Base-by-base conservation (phyloP, 35 echinoderm and acorn worm genomes). In the Lytechinus variegatus region DNA sequence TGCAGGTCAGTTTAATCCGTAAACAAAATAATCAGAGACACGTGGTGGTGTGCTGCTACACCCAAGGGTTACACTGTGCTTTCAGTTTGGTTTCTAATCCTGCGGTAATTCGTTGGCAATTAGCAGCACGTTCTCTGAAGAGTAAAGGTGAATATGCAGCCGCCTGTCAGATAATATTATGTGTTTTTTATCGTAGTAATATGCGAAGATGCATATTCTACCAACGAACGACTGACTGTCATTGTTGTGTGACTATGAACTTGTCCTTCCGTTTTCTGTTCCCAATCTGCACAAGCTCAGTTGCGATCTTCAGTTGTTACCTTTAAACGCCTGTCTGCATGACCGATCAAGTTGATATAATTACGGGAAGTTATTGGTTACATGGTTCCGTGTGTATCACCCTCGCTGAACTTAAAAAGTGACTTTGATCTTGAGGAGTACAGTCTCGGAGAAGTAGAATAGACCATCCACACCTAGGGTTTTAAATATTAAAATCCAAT, bases 281-380 rank as follows among this genome's bases (percentile, higher is more conserved):
- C 2, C 66, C 14, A 19, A 24, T 9, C 9, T 58, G 21, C 66
- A 79, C 21, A 79, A 16, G 19, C 66, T 79, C 19, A 2, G 12
- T 16, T 79, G 66, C 10, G 57, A 12, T 60, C 16, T 16, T 60
- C 6, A 60, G 33, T 44, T 44, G 56, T 79, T 24, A 24, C n/a
- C 66, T 79, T 24, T 79, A 79, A 79, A n/a, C 66, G 66, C 66
- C 66, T 71, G 66, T 79, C 66, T 79, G 66, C 66, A 21, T 79
- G 66, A 24, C 66, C 14, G 66, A 79, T 24, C 66, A 79, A 79
- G 66, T 19, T 16, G 66, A 7, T 79, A 79, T 79, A 79, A 79
- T 79, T 79, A 79, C 66, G 66, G 66, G 66, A 79, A 79, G 66
- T 79, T 79, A 79, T 79, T 79, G 66, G 66, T 79, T 79, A 79